These are phyloP conservation scores for Tragelaphus oryx DNA, from an alignment of 2,797 vertebrate genomes.

Conservation along the genomic window DNA sequence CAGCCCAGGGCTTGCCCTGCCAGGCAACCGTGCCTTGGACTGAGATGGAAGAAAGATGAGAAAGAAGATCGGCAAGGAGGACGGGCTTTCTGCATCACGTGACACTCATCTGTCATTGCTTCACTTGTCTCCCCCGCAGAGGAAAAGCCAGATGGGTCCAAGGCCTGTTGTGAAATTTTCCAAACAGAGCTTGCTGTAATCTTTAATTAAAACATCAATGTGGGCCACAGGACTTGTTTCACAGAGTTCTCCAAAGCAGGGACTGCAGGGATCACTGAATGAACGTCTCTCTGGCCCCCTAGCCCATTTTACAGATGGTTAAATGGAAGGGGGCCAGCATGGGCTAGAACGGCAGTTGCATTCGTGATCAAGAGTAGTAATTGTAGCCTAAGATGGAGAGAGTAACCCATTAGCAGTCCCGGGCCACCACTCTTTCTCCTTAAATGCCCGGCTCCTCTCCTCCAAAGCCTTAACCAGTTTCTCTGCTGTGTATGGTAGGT, in stretches of 20 bases:
- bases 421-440: not conserved
- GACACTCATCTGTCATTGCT: not conserved
- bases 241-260: not conserved
- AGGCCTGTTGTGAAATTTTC: not conserved
- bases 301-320: not conserved
- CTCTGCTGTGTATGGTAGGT: not conserved
- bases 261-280: not conserved
- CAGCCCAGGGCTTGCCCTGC: not conserved
- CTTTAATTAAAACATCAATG: not conserved
- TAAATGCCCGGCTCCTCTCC: not conserved
- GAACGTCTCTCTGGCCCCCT: no score
- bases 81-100: not conserved
- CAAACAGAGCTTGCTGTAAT: not conserved
- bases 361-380: not conserved
- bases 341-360: not conserved
- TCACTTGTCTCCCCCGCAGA: rapidly evolving
- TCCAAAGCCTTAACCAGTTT: not conserved
- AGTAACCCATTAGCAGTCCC: rapidly evolving
- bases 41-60: not conserved
- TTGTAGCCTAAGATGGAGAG: not conserved
- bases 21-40: not conserved
- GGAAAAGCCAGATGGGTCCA: not conserved
- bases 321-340: rapidly evolving
- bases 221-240: not conserved
- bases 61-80: not conserved